Base-by-base conservation (phyloP, 2,888 invertebrate genomes). In the Dicycla oo region DNA sequence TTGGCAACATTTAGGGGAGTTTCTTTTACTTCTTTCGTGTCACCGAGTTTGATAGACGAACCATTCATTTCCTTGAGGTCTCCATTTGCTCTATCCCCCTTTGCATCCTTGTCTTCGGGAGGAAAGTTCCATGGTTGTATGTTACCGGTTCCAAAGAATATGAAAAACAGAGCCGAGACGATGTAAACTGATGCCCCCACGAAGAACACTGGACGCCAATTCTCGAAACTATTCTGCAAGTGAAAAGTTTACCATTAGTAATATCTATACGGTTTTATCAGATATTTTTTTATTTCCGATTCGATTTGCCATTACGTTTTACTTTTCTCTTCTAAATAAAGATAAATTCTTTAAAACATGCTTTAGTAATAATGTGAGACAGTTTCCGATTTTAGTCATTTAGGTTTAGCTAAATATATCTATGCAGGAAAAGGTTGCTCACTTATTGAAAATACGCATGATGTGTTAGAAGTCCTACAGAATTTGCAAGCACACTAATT, bases 141-240 rank as follows among this genome's bases (percentile, higher is more conserved):
- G 64, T 97, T 96, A 0, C 97, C 97, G 0, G 97, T 97, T 43
- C 98, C 98, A 71, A 98, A 97, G 38, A 97, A 75, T 89, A 97
- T 96, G 90, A 97, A 98, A 67, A 98, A 92, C 51, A 98, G 70
- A 0, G 98, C 98, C 0, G 97, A 97, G 13, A 97, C 94, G 20
- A 97, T 96, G 84, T 98, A 98, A 11, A 97, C 97, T 11, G 96
- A 95, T 1, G 97, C 97, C 6, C 98, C 98, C 61, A 98, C 96
- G 90, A 97, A 97, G 90, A 98, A 98, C 73, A 98, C 97, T 63
- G 96, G 96, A 67, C 97, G 97, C 98, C 98, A 98, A 88, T 97
- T 97, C 60, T 97, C 96, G 77, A 98, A 96, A 56, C 97, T 97
- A 85, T 97, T 97, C 98, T 98, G 92, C 75, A 94, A 94, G 54